phyloP scores from a whole-genome alignment of 2,113 vertebrate genomes.

The Noturus placidus region DNA sequence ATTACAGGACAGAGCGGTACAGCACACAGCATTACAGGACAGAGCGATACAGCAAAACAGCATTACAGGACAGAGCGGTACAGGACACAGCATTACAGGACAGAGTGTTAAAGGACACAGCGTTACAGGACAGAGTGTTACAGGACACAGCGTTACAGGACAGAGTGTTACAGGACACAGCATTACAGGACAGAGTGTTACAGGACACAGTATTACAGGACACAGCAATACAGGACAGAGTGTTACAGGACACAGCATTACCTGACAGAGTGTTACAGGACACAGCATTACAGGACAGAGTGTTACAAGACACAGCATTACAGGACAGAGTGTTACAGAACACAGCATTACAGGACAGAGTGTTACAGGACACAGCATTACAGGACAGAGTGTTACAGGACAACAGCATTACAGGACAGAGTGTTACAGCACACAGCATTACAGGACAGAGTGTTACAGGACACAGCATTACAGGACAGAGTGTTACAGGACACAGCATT shows the following conservation, averaged over 20 bases:
- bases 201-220: neutral
- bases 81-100: neutral
- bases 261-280: too few relatives aligned
- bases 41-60: neutral
- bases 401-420: neutral
- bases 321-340: too few relatives aligned
- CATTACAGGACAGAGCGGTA: neutral
- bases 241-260: neutral
- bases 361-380: too few relatives aligned
- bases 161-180: neutral
- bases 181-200: neutral
- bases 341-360: too few relatives aligned
- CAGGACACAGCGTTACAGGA: neutral
- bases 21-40: neutral
- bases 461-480: neutral
- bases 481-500: neutral
- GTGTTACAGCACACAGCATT: neutral
- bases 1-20: neutral
- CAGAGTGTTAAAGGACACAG: neutral
- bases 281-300: too few relatives aligned
- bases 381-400: too few relatives aligned
- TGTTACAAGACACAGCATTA: too few relatives aligned
- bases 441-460: neutral
- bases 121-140: too few relatives aligned
- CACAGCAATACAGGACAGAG: neutral